Conservation (phyloP, 1,140 invertebrate genomes). For the Zophobas morio region DNA sequence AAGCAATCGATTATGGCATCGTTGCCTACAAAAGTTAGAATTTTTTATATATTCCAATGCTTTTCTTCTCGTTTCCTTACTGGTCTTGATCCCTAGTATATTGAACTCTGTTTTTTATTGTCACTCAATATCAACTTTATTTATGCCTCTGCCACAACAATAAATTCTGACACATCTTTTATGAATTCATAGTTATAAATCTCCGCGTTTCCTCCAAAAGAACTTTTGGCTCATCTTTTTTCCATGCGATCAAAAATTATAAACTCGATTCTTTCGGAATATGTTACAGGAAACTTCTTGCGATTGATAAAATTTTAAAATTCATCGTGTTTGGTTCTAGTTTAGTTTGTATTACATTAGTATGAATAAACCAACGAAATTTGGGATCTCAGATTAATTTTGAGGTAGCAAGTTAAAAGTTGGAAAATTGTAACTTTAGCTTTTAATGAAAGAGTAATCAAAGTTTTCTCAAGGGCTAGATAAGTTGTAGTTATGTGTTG, state of each 20-base stretch:
- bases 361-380: too few species aligned
- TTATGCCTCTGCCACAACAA: slow-evolving; percentile 27
- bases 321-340: too few species aligned
- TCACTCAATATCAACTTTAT: slow-evolving; percentile 31
- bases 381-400: too few species aligned
- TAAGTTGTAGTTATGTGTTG: not conserved
- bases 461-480: not conserved
- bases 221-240: slow-evolving; percentile 1
- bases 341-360: too few species aligned
- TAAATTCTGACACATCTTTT: slow-evolving; percentile 30
- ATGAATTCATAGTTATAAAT: slow-evolving; percentile 23
- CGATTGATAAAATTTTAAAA: not conserved
- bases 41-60: slow-evolving; percentile 8
- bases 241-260: slow-evolving; percentile 6
- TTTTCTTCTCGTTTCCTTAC: slow-evolving; percentile 5
- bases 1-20: too few species aligned
- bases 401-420: too few species aligned
- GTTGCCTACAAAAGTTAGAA: too few species aligned
- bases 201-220: not conserved
- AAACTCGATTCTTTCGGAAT: not conserved
- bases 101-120: slow-evolving; percentile 31
- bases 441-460: not conserved
- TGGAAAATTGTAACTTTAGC: not conserved
- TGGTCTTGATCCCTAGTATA: not conserved
- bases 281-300: not conserved